phyloP scores from a whole-genome alignment of 2,797 vertebrate genomes.

The Balearica regulorum region DNA sequence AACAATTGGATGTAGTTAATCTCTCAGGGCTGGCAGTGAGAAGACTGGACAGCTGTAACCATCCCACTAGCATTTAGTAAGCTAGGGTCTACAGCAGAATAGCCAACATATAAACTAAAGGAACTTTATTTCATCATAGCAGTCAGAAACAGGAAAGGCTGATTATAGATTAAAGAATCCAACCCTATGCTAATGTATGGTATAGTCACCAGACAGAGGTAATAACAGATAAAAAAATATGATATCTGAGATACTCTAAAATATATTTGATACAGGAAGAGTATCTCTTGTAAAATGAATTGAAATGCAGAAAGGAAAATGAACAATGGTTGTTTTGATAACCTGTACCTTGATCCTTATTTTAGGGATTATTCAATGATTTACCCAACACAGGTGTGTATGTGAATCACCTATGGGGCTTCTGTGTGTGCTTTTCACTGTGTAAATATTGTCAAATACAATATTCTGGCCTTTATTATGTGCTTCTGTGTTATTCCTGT shows the following conservation, averaged over 20 bases:
- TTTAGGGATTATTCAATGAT: not conserved
- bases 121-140: not conserved
- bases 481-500: not conserved
- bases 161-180: not conserved
- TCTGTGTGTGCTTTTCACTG: not conserved
- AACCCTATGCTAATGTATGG: not conserved
- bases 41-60: not conserved
- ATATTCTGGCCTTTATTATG: not conserved
- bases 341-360: not conserved
- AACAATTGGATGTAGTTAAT: not conserved
- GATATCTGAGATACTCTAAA: not conserved
- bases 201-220: not conserved
- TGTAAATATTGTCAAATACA: not conserved
- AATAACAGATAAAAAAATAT: not conserved
- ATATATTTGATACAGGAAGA: not conserved
- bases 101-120: not conserved
- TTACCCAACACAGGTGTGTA: not conserved
- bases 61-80: not conserved
- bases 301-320: not conserved
- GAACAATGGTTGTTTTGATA: not conserved
- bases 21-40: not conserved
- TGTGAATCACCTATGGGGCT: not conserved
- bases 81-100: not conserved
- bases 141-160: not conserved
- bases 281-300: not conserved